Percentiles rank a stretch among this genome's conserved stretches.
Conservation (phyloP, 2,797 vertebrate genomes). For the Mormyrus hasselquistii region DNA sequence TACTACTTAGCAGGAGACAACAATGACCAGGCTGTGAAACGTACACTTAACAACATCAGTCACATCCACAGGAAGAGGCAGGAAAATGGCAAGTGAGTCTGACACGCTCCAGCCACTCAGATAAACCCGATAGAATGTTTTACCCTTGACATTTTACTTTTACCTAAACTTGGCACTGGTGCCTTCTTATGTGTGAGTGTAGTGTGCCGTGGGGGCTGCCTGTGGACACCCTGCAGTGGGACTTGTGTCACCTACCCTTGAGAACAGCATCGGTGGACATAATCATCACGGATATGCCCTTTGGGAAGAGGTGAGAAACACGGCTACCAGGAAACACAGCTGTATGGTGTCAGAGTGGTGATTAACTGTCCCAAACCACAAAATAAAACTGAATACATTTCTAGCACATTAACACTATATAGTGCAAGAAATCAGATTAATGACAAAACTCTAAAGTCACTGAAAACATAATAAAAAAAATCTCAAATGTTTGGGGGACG, state of each 20-base stretch:
- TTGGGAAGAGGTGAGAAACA: slow-evolving; percentile 83
- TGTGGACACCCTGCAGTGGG: slow-evolving; percentile 84
- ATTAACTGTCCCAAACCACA: not conserved
- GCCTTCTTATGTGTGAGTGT: slow-evolving; percentile 11
- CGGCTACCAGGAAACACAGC: not conserved
- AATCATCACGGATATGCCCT: slow-evolving; percentile 91
- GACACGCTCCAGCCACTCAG: not conserved
- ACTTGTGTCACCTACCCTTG: slow-evolving; percentile 79
- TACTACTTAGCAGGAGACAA: slow-evolving; percentile 92
- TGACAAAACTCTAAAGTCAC: not conserved
- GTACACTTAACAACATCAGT: slow-evolving; percentile 81
- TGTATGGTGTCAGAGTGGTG: not conserved
- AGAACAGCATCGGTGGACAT: slow-evolving; percentile 81
- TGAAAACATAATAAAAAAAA: not conserved
- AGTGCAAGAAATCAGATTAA: not conserved
- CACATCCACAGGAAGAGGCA: slow-evolving; percentile 78
- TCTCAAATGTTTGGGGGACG: not conserved
- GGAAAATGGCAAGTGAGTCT: slow-evolving; percentile 69
- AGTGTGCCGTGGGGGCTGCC: slow-evolving; percentile 64
- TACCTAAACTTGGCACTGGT: not conserved
- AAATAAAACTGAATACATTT: not conserved
- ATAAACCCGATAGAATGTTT: not conserved
- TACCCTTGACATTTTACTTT: not conserved
- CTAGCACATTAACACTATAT: not conserved
- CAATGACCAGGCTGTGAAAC: slow-evolving; percentile 81